A percentile compares a stretch with the other conserved stretches of the same genome.
Evolutionary conservation across 2,113 vertebrate species (phyloP).

Genomic region (Psittacara wagleri): DNA sequence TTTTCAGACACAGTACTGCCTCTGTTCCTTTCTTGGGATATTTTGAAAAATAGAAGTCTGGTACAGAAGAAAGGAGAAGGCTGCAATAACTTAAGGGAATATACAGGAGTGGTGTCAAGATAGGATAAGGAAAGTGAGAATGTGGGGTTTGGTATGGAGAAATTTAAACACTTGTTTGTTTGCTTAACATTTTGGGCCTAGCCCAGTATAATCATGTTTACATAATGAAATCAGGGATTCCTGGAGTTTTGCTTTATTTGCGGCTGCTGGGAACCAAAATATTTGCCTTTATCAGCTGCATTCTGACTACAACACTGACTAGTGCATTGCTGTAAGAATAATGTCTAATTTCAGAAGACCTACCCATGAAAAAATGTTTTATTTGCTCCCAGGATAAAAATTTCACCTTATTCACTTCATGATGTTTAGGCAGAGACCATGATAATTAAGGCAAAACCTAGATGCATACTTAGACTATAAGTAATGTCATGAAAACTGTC

Average conservation of each 20-base stretch:
- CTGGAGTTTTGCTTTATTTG: background rate
- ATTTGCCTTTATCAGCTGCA: background rate
- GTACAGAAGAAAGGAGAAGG: background rate
- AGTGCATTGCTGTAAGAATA: background rate
- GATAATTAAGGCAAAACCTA: background rate
- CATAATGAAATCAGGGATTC: background rate
- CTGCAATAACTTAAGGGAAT: background rate
- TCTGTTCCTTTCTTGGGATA: background rate
- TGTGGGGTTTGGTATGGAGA: background rate
- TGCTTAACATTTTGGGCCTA: background rate
- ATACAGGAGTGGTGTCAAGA: background rate
- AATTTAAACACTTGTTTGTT: background rate
- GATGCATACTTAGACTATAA: background rate
- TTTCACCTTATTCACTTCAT: background rate
- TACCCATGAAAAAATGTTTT: background rate
- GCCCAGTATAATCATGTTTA: background rate
- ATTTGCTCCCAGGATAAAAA: background rate
- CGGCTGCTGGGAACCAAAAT: background rate
- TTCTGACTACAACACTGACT: background rate
- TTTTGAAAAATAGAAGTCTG: background rate
- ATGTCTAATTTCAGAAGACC: background rate
- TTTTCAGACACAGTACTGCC: background rate
- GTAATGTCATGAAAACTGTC: background rate
- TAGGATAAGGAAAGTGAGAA: background rate
- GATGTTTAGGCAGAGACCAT: background rate